Conservation (phyloP, 2,113 vertebrate species). For the Labrus mixtus region DNA sequence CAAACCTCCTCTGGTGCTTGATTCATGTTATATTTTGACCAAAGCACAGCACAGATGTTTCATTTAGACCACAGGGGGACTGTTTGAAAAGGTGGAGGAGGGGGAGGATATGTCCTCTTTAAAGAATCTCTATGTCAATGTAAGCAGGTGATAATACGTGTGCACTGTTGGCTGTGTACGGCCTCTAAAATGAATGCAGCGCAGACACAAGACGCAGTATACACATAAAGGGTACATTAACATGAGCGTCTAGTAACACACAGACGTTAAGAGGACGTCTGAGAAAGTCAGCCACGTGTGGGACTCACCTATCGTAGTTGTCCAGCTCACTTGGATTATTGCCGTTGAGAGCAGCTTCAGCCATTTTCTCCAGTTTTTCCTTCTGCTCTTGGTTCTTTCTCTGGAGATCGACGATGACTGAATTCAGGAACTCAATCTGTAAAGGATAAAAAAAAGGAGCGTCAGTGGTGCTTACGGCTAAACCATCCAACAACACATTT, state of each 20-base stretch:
- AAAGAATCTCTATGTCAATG: no score
- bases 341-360: constrained; percentile 94
- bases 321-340: constrained; percentile 88
- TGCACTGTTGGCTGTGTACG: no score
- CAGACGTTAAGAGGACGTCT: background rate
- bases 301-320: constrained; percentile 87
- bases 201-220: no score
- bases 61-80: no score
- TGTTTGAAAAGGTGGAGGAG: no score
- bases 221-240: background rate
- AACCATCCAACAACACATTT: background rate
- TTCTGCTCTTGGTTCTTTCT: constrained; percentile 91
- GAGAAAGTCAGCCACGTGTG: background rate
- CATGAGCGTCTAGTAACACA: background rate
- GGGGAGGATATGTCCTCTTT: no score
- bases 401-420: constrained; percentile 96
- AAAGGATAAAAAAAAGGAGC: constrained; percentile 9
- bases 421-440: constrained; percentile 97
- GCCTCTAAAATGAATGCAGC: no score
- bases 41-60: no score
- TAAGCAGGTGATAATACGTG: no score
- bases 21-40: no score
- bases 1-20: no score
- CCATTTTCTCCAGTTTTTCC: constrained; percentile 92
- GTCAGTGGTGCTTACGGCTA: constrained; percentile 2